phyloP scores from a whole-genome alignment of 2,797 vertebrate species.

The Argentina silus region DNA sequence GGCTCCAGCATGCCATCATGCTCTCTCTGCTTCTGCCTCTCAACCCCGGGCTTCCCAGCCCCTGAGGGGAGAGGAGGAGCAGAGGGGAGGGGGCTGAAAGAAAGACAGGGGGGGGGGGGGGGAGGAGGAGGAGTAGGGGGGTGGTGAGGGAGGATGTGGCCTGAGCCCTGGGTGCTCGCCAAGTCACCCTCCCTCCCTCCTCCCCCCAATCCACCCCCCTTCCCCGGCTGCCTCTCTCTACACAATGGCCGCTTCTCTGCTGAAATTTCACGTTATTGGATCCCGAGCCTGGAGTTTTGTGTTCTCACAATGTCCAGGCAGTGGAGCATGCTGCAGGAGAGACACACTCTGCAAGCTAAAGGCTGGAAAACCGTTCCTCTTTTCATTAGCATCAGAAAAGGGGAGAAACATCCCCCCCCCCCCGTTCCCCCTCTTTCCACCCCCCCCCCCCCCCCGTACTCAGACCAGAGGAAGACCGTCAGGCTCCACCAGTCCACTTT shows the following conservation, averaged over 20 bases:
- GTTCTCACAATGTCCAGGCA: slow-evolving; percentile 84
- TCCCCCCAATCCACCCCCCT: slow-evolving; percentile 61
- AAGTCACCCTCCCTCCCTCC: slow-evolving; percentile 72
- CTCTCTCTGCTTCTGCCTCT: slow-evolving; percentile 71
- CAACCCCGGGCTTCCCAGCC: slow-evolving; percentile 69
- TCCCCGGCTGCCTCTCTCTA: slow-evolving; percentile 69
- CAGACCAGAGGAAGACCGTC: slow-evolving; percentile 73
- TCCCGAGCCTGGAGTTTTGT: slow-evolving; percentile 83
- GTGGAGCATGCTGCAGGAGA: slow-evolving; percentile 83
- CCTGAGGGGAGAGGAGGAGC: slow-evolving; percentile 43
- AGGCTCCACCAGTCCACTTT: slow-evolving; percentile 72
- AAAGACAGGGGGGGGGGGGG: slow-evolving; percentile 47
- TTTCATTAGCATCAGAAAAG: slow-evolving; percentile 85
- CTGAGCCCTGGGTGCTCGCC: slow-evolving; percentile 78
- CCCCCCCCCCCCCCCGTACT: slow-evolving; percentile 66
- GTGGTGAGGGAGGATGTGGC: slow-evolving; percentile 78
- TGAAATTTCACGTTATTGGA: slow-evolving; percentile 87
- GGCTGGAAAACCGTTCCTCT: slow-evolving; percentile 82
- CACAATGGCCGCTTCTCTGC: slow-evolving; percentile 84
- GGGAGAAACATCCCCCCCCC: slow-evolving; percentile 64
- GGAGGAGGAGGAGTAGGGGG: slow-evolving; percentile 55
- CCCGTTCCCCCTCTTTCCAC: slow-evolving; percentile 60
- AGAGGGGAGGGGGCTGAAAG: slow-evolving; percentile 42
- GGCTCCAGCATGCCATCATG: slow-evolving; percentile 75
- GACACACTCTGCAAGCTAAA: slow-evolving; percentile 85